phyloP scores from a whole-genome alignment of 1,140 invertebrate species.

The Tenebrio molitor region DNA sequence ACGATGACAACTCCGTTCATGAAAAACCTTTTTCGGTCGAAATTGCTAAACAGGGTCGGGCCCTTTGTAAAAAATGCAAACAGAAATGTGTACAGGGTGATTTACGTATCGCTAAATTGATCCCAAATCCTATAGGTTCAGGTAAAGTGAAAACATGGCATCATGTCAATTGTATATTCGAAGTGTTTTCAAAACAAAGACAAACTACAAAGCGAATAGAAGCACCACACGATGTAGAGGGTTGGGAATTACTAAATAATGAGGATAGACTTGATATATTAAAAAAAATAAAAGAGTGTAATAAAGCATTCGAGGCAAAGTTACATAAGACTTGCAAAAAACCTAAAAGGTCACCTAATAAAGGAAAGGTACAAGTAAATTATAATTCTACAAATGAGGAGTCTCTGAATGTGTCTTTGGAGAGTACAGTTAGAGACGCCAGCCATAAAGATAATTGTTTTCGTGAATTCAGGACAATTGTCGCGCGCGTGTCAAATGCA shows the following conservation, averaged over 20 bases:
- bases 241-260: constrained; percentile 77
- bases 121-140: constrained; percentile 83
- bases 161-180: constrained; percentile 86
- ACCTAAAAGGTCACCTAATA: constrained; percentile 7
- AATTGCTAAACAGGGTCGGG: constrained; percentile 82
- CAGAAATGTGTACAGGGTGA: constrained; percentile 80
- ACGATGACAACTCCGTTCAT: constrained; percentile 46
- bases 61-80: constrained; percentile 90
- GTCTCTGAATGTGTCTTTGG: not conserved
- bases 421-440: not conserved
- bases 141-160: constrained; percentile 91
- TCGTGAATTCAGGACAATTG: constrained; percentile 82
- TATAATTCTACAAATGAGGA: not conserved
- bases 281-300: constrained; percentile 72
- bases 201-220: constrained; percentile 87
- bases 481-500: constrained; percentile 81
- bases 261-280: constrained; percentile 79
- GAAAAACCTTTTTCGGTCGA: constrained; percentile 79
- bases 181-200: constrained; percentile 82
- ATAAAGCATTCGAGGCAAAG: constrained; percentile 69
- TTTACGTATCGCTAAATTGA: constrained; percentile 81
- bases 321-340: constrained; percentile 50
- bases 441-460: constrained; percentile 79
- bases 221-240: constrained; percentile 81
- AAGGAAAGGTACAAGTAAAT: not conserved